Conservation (phyloP, 2,797 vertebrate genomes). For the Triplophysa bombifrons region DNA sequence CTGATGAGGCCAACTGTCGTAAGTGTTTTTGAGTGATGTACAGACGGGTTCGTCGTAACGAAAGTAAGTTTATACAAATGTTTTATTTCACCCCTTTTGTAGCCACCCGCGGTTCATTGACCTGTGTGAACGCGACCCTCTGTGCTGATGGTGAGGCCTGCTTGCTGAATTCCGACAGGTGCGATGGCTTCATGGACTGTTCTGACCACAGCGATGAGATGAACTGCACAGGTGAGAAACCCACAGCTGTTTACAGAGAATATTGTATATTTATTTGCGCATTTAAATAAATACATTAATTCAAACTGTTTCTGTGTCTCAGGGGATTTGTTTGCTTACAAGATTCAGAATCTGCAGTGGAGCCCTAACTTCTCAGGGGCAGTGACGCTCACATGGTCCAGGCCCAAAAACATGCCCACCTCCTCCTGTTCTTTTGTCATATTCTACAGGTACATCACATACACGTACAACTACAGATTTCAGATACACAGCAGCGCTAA, state of each 20-base stretch:
- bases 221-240: slow-evolving; percentile 84
- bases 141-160: slow-evolving; percentile 90
- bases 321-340: slow-evolving; percentile 88
- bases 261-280: neutral
- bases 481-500: neutral
- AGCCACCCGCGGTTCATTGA: slow-evolving; percentile 86
- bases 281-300: neutral
- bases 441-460: slow-evolving; percentile 83
- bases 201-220: slow-evolving; percentile 91
- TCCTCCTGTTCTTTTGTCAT: slow-evolving; percentile 87
- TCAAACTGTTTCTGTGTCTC: neutral
- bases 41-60: no score
- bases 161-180: slow-evolving; percentile 80
- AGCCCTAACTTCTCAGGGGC: slow-evolving; percentile 85
- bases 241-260: neutral
- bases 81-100: neutral
- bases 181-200: slow-evolving; percentile 94
- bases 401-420: slow-evolving; percentile 88
- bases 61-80: neutral
- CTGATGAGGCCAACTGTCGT: slow-evolving; percentile 90
- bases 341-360: slow-evolving; percentile 96
- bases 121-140: slow-evolving; percentile 79
- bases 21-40: slow-evolving; percentile 63
- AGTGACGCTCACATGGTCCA: slow-evolving; percentile 88
- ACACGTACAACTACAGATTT: neutral